phyloP scores from a whole-genome alignment of 2,113 vertebrate genomes.

The Podarcis muralis region DNA sequence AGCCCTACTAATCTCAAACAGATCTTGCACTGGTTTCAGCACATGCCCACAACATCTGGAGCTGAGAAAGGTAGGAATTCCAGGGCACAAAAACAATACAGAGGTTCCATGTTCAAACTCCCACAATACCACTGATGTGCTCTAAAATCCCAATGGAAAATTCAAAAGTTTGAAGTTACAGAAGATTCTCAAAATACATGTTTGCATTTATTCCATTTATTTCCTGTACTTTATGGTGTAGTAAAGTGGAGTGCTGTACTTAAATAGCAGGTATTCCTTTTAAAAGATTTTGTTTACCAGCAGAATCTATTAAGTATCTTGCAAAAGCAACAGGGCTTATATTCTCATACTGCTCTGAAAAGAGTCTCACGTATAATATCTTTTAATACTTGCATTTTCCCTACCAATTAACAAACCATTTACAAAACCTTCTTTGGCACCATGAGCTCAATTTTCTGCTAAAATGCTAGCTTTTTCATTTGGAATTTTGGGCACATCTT shows the following conservation, averaged over 20 bases:
- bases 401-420: not conserved
- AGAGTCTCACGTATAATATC: not conserved
- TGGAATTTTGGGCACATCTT: not conserved
- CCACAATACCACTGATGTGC: not conserved
- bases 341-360: not conserved
- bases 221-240: not conserved
- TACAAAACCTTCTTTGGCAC: not conserved
- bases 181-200: not conserved
- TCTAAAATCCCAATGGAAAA: slow-evolving; percentile 11
- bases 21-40: not conserved
- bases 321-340: not conserved
- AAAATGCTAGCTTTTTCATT: not conserved
- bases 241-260: not conserved
- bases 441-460: not conserved
- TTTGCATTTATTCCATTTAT: not conserved
- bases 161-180: slow-evolving; percentile 6
- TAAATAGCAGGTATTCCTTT: not conserved
- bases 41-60: slow-evolving; percentile 4
- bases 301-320: not conserved
- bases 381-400: not conserved
- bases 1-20: not conserved
- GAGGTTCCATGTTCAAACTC: not conserved
- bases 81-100: not conserved
- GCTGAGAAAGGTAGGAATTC: not conserved
- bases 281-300: not conserved